Base-by-base conservation (phyloP, 1,140 invertebrate genomes). In the Dendrolimus punctatus region DNA sequence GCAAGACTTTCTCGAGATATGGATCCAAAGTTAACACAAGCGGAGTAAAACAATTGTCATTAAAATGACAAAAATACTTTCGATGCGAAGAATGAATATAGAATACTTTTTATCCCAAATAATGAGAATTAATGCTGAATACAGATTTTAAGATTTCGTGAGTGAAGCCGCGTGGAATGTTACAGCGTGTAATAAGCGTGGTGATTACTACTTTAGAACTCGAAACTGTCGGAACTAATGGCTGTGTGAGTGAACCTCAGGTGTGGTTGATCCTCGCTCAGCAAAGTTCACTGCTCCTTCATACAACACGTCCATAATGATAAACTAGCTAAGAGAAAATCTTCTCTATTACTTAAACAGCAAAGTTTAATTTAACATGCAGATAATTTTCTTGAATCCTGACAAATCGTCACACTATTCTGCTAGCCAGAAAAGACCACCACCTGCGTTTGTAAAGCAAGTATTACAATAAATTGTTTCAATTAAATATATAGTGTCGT, bases 241-340 rank as follows among this genome's bases (percentile, higher is more conserved):
- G 63, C 50, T 68, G 68, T 79, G 76, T 70, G 71, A 77, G 71
- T 73, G 68, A 75, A 80, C 65, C 75, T 75, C 76, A 83, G 80
- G 80, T 80, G 77, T 74, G 70, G 76, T 73, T n/a, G 56, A 63
- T 63, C 72, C 62, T 49, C 64, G 63, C 66, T 73, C 66, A 62
- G 62, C 71, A 81, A 80, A 83, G 80, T 83, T 83, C 80, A 83
- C 62, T 83, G 80, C 75, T 83, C 80, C 76, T 78, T 66, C 60
- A 68, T 46, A 60, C 58, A 57, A 64, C 67, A 58, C 57, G 65
- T 56, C 66, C 62, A 57, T 51, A 39, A 60, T 51, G 43, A 52
- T 9, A 54, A 52, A 55, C 40, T 41, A 40, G 49, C 50, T 63
- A 71, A 57, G 46, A 58, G 46, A 64, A 79, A 73, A 68, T 51